Base-by-base conservation (phyloP, 2,113 vertebrate genomes). In the Bufo gargarizans region DNA sequence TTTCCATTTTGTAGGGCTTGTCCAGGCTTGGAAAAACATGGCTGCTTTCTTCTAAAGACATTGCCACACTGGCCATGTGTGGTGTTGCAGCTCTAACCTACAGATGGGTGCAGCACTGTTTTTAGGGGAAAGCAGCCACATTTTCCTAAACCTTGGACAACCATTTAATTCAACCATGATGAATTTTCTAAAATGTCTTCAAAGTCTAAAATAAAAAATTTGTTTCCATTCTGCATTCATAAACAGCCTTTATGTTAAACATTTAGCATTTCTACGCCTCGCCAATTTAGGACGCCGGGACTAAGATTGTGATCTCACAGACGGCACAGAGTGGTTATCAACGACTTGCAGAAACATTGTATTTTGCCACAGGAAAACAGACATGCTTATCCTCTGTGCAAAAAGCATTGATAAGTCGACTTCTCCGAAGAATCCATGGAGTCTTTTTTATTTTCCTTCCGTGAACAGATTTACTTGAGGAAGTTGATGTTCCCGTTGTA, bases 311-410 rank as follows among this genome's bases (percentile, higher is more conserved):
- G 43, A 84, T 89, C 87, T 89, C 17, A 13, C 81, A 84, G 87
- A 69, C 80, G 20, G 81, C 74, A 19, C 87, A n/a, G 72, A 58
- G 17, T 47, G 87, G 81, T 89, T 89, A 89, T 89, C 87, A 67
- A 59, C 63, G n/a, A 49, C 82, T 56, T 20, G 2, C 87, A 89
- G 87, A 67, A 84, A 84, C 72, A 56, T 84, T 22, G 59, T 84
- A 78, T 84, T 77, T 84, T 78, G 81, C 87, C 87, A 67, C 69
- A 89, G 74, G 87, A 77, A 67, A 58, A 78, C 55, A 84, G 72
- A 84, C 82, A 47, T 56, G 87, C 87, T 77, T 88, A 88, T 88
- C 81, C 71, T 53, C 59, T 78, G 22, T 19, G 55, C 71, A 83
- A 45, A 84, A 69, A 16, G 72, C 81, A 56, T 84, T 78, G 87